Base-by-base conservation (phyloP, 2,797 vertebrate species). In the Phoeniculus purpureus region DNA sequence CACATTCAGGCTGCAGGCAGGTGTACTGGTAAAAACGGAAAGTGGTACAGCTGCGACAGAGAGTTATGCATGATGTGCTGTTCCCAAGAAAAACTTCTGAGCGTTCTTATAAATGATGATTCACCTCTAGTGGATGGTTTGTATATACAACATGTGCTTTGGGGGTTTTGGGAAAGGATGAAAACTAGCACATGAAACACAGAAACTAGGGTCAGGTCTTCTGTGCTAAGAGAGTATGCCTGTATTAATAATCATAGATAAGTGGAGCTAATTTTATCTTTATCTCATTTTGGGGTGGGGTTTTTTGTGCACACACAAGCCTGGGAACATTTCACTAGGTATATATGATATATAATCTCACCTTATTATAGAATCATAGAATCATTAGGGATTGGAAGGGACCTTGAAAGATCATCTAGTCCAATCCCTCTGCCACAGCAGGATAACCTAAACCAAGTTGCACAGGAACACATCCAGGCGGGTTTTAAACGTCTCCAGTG, bases 1-100 rank as follows among this genome's bases (percentile, higher is more conserved):
- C 18, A 37, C 1, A 1, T 4, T 9, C 15, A 17, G 0, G 3
- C 32, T 55, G 55, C 32, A 77, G 40, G 40, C 21, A 14, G 29
- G 40, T 5, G 3, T 14, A 51, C 32, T 55, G 32, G 32, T 12
- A 47, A 55, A 22, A 43, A 51, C 11, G 31, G 51, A 55, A 9
- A 22, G 12, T 1, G 12, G 76, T 59, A 20, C 11, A 18, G 45
- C 55, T 26, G 50, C 18, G 50, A 26, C 29, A 60, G 45, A 40
- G 61, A 55, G 34, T 29, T 52, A 34, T 75, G 43, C 20, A 3
- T 19, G 22, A 25, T 23, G 43, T 32, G 12, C 1, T 47, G 32
- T 31, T 80, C 47, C 65, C 47, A 19, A 51, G 34, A 54, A 43
- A 59, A 58, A 10, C 22, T 23, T 55, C 23, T 31, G 13, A 34